Percentiles rank a stretch among this genome's conserved stretches.
phyloP scores from a whole-genome alignment of 1,140 invertebrate genomes.

The Euwallacea similis region DNA sequence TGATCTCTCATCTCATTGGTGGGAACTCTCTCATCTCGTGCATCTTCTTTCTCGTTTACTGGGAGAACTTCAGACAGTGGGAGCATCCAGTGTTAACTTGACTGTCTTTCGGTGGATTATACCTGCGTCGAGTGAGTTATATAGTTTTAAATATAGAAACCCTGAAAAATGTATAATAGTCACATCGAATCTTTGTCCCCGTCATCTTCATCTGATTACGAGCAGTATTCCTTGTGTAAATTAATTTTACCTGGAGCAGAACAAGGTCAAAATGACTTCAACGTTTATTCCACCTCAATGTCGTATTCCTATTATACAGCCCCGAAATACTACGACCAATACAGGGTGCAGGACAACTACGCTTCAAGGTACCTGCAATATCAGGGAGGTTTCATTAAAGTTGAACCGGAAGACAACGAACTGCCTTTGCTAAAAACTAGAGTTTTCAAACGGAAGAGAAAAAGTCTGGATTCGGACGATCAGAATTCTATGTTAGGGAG shows the following conservation, averaged over 20 bases:
- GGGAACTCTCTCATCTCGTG: constrained; percentile 28
- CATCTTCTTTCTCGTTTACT: constrained; percentile 37
- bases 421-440: constrained; percentile 40
- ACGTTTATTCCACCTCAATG: constrained; percentile 32
- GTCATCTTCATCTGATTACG: constrained; percentile 41
- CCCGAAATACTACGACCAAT: constrained; percentile 42
- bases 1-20: constrained; percentile 41
- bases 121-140: constrained; percentile 31
- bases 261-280: constrained; percentile 33
- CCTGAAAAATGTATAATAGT: constrained; percentile 46
- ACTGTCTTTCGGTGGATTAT: constrained; percentile 4
- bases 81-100: constrained; percentile 19
- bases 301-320: constrained; percentile 16
- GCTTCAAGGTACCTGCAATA: constrained; percentile 25
- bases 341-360: constrained; percentile 33
- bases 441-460: constrained; percentile 45
- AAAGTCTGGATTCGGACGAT: constrained; percentile 47
- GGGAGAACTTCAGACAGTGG: constrained; percentile 28
- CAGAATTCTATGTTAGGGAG: constrained; percentile 47
- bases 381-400: constrained; percentile 45
- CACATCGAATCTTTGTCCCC: constrained; percentile 45
- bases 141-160: constrained; percentile 24
- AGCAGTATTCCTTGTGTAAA: constrained; percentile 42
- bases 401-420: constrained; percentile 47
- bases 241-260: constrained; percentile 43